phyloP scores from a whole-genome alignment of 2,888 invertebrate species.

The Idaea aversata region DNA sequence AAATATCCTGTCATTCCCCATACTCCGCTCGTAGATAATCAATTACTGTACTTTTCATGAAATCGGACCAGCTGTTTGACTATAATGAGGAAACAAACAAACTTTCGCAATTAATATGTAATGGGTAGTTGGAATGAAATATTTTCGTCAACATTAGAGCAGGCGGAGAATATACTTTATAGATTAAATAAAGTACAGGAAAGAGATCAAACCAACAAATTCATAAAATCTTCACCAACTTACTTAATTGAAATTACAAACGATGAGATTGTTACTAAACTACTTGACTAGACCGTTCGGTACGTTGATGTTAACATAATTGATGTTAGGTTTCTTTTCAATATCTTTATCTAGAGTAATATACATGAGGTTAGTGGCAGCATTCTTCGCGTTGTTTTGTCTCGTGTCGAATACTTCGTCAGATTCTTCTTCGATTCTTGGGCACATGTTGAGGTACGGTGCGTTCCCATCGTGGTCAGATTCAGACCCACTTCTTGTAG shows the following conservation, averaged over 20 bases:
- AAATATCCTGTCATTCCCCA: neutral
- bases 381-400: constrained; percentile 59
- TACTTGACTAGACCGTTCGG: constrained; percentile 75
- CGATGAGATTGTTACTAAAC: constrained; percentile 39
- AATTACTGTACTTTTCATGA: neutral
- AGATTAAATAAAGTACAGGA: neutral
- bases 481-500: constrained; percentile 63
- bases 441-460: constrained; percentile 58
- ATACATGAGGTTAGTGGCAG: constrained; percentile 70
- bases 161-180: neutral
- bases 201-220: constrained; percentile 17
- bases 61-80: neutral
- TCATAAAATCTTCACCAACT: constrained; percentile 17
- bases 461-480: constrained; percentile 63
- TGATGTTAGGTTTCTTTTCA: constrained; percentile 65
- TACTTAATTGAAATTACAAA: constrained; percentile 24
- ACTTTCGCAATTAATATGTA: neutral
- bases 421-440: constrained; percentile 62
- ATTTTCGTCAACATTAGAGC: neutral
- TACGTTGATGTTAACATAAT: constrained; percentile 54
- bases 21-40: neutral
- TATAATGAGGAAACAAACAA: neutral
- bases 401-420: constrained; percentile 67
- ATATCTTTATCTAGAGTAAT: constrained; percentile 56
- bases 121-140: neutral